Evolutionary conservation across 2,888 invertebrate species (phyloP).

Genomic region (Watsonalla cultraria): DNA sequence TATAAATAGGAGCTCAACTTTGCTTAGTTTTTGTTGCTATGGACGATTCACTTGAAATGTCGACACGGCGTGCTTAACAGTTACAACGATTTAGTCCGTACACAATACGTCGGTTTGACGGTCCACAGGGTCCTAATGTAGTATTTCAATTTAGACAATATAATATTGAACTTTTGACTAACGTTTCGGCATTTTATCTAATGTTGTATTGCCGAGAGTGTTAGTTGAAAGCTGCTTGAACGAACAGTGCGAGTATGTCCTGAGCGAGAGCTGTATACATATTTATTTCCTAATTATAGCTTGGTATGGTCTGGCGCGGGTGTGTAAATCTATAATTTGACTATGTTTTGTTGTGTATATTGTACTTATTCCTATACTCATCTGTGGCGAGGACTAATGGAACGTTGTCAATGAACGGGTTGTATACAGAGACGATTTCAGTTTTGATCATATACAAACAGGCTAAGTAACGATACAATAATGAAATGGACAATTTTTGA

Average conservation of each 20-base stretch:
- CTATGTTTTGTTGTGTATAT: constrained; percentile 17
- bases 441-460: constrained; percentile 29
- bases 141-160: constrained; percentile 51
- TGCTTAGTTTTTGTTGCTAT: not conserved
- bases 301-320: constrained; percentile 35
- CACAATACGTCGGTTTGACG: constrained; percentile 47
- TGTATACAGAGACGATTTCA: constrained; percentile 33
- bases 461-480: constrained; percentile 31
- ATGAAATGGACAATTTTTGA: constrained; percentile 46
- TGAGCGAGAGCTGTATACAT: constrained; percentile 13
- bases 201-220: not conserved
- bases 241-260: constrained; percentile 14
- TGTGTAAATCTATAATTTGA: constrained; percentile 16
- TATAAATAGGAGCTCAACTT: too few species aligned
- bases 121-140: constrained; percentile 71
- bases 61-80: constrained; percentile 25
- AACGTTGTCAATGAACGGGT: constrained; percentile 40
- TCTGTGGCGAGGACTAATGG: constrained; percentile 27
- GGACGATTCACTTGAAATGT: constrained; percentile 13
- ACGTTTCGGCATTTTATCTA: not conserved
- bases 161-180: constrained; percentile 17
- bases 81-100: constrained; percentile 66
- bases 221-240: constrained; percentile 7
- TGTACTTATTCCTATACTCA: constrained; percentile 44
- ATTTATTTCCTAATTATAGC: constrained; percentile 15